These are phyloP conservation scores for Gallinago media DNA, from an alignment of 2,113 vertebrate genomes.

Conservation along the genomic window DNA sequence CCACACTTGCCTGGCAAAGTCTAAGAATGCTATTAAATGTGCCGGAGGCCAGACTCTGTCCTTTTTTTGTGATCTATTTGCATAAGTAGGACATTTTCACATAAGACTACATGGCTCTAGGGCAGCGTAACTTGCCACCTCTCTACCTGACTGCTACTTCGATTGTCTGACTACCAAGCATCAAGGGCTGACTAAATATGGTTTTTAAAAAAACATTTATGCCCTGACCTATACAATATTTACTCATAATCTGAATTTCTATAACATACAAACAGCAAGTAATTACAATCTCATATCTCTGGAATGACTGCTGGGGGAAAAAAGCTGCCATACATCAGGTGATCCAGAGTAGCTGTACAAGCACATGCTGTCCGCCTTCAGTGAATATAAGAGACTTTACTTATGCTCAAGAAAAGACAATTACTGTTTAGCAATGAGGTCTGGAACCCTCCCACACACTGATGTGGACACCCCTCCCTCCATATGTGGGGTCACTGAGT, in stretches of 20 bases:
- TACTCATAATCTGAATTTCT: neutral
- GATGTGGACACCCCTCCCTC: neutral
- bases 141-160: neutral
- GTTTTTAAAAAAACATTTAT: neutral
- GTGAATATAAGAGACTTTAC: neutral
- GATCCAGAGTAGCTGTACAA: neutral
- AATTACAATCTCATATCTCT: neutral
- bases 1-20: conserved; percentile 49
- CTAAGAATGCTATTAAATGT: conserved; percentile 55
- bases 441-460: neutral
- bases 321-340: neutral
- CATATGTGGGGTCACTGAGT: neutral
- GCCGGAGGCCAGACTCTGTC: conserved; percentile 27
- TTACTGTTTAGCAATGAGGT: neutral
- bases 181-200: neutral
- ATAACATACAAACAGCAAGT: neutral
- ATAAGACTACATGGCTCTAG: conserved; percentile 20
- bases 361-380: accelerated
- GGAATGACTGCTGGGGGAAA: neutral
- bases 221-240: neutral
- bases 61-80: conserved; percentile 65
- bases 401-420: neutral
- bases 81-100: conserved; percentile 48
- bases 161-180: neutral
- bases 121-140: neutral